These are phyloP conservation scores for Gnatocerus cornutus DNA, from an alignment of 2,888 invertebrate species.

Conservation along the genomic window DNA sequence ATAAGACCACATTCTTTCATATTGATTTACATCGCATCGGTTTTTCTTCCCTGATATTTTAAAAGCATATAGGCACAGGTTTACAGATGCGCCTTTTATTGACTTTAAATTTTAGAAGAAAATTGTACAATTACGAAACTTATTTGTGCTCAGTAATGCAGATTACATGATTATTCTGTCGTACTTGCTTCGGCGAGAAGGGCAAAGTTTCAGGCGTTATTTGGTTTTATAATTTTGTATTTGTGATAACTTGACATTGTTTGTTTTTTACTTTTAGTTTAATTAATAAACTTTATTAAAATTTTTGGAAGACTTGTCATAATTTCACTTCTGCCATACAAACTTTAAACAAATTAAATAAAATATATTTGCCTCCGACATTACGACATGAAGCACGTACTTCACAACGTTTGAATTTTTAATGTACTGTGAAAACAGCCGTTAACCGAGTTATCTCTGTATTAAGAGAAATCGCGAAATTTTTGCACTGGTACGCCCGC, in stretches of 20 bases:
- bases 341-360: neutral
- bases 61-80: too few species aligned
- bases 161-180: conserved; percentile 10
- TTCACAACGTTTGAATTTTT: conserved; percentile 1
- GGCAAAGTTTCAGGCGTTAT: neutral
- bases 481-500: neutral
- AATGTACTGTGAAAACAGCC: neutral
- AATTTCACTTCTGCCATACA: too few species aligned
- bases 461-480: neutral
- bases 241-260: too few species aligned
- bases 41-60: too few species aligned
- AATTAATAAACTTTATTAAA: too few species aligned
- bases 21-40: too few species aligned
- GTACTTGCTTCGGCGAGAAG: conserved; percentile 7
- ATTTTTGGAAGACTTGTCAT: too few species aligned
- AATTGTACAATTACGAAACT: conserved; percentile 4
- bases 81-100: too few species aligned
- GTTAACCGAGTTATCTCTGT: too few species aligned
- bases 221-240: conserved; percentile 15
- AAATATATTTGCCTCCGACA: conserved; percentile 4
- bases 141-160: neutral
- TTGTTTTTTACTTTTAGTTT: too few species aligned
- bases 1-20: too few species aligned
- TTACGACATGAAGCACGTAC: neutral
- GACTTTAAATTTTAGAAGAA: neutral